Evolutionary conservation across 2,888 invertebrate genomes (phyloP).

Genomic region (Tetheella fluctuosa): DNA sequence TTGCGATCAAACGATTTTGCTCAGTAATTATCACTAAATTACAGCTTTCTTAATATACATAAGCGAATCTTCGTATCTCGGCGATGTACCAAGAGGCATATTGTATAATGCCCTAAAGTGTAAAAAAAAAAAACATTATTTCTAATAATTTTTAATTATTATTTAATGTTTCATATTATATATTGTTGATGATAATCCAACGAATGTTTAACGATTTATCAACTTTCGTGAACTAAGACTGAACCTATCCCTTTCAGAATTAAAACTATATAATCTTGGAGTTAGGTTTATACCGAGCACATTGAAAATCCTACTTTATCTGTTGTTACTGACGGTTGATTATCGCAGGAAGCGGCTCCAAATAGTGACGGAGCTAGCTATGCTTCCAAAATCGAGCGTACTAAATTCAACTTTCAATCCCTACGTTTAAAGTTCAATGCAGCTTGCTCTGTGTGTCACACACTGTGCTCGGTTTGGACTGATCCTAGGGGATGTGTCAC

Average conservation of each 20-base stretch:
- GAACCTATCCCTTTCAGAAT: constrained; percentile 52
- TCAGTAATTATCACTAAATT: too few relatives aligned
- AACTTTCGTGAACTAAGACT: constrained; percentile 67
- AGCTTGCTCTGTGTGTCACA: not conserved
- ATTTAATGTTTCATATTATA: constrained; percentile 33
- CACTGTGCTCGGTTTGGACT: not conserved
- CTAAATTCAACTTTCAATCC: not conserved
- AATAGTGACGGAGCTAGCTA: not conserved
- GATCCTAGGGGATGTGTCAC: not conserved
- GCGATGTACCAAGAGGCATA: constrained; percentile 1
- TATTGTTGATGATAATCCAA: constrained; percentile 56
- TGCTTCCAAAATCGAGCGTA: not conserved
- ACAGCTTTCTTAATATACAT: constrained; percentile 8
- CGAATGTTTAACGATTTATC: constrained; percentile 54
- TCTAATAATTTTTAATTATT: constrained; percentile 12
- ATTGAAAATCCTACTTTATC: constrained; percentile 25
- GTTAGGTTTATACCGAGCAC: constrained; percentile 33
- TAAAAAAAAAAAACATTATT: constrained; percentile 13
- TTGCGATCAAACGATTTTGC: not conserved
- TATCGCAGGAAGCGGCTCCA: not conserved
- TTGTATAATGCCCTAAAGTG: not conserved
- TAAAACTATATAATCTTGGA: constrained; percentile 31
- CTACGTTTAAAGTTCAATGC: not conserved
- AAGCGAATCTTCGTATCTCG: constrained; percentile 11
- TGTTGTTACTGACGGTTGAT: not conserved